Evolutionary conservation across 2,888 invertebrate genomes (phyloP).

Genomic region (Gastracanthus pulcherrimus): DNA sequence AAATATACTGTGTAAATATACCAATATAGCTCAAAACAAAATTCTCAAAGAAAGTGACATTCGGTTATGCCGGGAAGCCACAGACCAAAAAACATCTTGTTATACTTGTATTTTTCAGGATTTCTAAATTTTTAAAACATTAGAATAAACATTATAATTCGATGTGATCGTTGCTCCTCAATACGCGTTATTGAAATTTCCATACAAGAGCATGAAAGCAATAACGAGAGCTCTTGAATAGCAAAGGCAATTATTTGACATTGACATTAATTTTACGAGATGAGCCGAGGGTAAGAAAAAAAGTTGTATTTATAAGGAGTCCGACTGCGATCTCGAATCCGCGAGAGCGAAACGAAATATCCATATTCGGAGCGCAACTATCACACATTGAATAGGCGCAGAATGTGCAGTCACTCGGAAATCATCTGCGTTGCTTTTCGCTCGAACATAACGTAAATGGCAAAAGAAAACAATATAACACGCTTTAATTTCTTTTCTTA

Average conservation of each 20-base stretch:
- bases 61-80: neutral
- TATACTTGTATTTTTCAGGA: neutral
- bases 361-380: conserved; percentile 35
- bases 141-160: neutral
- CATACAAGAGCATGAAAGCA: neutral
- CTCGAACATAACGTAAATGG: neutral
- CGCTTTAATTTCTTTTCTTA: neutral
- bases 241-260: conserved; percentile 13
- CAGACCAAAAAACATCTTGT: neutral
- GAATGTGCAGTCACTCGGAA: conserved; percentile 17
- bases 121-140: neutral
- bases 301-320: conserved; percentile 23
- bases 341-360: conserved; percentile 34
- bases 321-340: conserved; percentile 23
- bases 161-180: neutral
- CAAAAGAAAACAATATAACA: neutral
- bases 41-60: neutral
- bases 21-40: no score
- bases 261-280: conserved; percentile 51
- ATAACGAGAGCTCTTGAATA: neutral
- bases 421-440: neutral
- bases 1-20: no score
- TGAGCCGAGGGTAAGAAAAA: neutral
- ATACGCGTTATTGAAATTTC: neutral
- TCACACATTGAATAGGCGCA: neutral